Base-by-base conservation (phyloP, 2,888 invertebrate species). In the Andricus curvator region DNA sequence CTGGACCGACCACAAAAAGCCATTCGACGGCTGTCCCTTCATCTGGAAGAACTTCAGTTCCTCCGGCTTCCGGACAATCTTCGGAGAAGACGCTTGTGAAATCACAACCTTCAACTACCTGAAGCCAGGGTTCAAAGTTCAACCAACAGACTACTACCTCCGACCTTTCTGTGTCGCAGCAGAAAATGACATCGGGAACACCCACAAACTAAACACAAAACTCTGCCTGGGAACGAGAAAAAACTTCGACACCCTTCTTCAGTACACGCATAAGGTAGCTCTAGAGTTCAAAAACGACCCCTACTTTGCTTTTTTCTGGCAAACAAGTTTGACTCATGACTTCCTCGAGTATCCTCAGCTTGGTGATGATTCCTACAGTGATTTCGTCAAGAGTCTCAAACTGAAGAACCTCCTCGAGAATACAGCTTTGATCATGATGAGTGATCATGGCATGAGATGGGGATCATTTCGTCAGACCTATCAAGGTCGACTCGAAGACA, bases 381-480 rank as follows among this genome's bases (percentile, higher is more conserved):
- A 93, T 1, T 94, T 96, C 88, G 92, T 98, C 78, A 91, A 92
- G 82, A 74, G 88, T 48, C 91, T 93, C 93, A 95, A 60, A 93
- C 95, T 65, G 86, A 91, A 0, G 0, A 90, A 93, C 2, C 93
- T 95, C 78, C 93, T 97, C 78, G 94, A 96, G 78, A 94, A 95
- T 41, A 97, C 97, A 0, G 94, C 95, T 66, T 87, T 96, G 20
- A 93, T 98, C 78, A 91, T 97, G 15, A 94, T 98, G 93, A 98
- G 98, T 91, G 98, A 98, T 90, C 98, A 98, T 89, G 98, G 98
- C 0, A 95, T 98, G 84, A 83, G 98, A 82, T 98, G 97, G 96
- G 98, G 98, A 3, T 94, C 94, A 11, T 97, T 98, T 86, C 94
- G 98, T 15, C 94, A 94, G 85, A 98, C 98, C 0, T 97, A 96